Evolutionary conservation across 1,140 invertebrate genomes (phyloP), one percentile per base, ranked within the genome.

Genomic region (Trachymyrmex septentrionalis): DNA sequence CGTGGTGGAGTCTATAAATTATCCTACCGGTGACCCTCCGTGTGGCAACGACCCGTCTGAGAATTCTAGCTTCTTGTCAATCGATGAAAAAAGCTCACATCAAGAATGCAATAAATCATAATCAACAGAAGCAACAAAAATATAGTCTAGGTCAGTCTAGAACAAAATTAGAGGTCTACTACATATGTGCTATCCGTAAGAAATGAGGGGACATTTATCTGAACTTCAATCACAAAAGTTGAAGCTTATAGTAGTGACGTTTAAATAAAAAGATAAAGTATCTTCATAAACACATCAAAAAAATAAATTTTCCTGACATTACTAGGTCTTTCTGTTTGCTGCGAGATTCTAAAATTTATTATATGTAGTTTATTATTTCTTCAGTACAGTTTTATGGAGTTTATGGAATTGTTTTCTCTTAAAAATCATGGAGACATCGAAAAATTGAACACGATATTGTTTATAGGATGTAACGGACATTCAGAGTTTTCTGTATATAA

Each of bases 181-280:
- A n/a, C n/a, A n/a, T n/a, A 69, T 63, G 67, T 75, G 72, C 24
- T 87, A 89, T 84, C 71, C 57, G 0, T 34, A 75, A 12, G 48
- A 69, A 21, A 30, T 10, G 27, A 48, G 34, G 0, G 27, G 44
- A 0, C 27, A 48, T 48, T 64, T 24, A 63, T 59, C 21, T 24
- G 30, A 12, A 34, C 14, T 38, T 9, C 7, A 38, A 38, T 38
- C 34, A 38, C 27, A 21, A 80, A 34, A 80, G 9, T 14, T 38
- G 19, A 24, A 64, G 3, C 38, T 77, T 48, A 63, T n/a, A 34
- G 7, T 30, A n/a, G 10, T 19, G 30, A 50, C n/a, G 14, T 30
- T 19, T 67, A 34, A 69, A 66, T 44, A 38, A 48, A 77, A 27
- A 24, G 21, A 14, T 27, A 7, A 80, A 21, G 14, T 55, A 69